Conservation (phyloP, 2,113 vertebrate genomes). For the Monopterus albus region DNA sequence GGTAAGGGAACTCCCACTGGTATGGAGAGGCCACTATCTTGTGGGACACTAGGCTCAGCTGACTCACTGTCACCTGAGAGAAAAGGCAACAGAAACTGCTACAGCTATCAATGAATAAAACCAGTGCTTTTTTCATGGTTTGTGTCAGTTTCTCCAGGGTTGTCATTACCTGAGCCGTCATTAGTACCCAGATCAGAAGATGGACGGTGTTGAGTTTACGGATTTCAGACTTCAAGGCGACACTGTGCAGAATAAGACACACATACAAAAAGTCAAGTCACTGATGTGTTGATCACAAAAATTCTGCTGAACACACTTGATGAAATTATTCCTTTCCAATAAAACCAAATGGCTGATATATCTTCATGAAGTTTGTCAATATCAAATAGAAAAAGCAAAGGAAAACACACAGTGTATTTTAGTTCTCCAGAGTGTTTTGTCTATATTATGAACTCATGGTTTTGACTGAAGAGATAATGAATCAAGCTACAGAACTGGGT, state of each 20-base stretch:
- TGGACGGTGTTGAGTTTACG: conserved; percentile 95
- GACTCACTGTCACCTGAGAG: conserved; percentile 88
- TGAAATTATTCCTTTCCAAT: too few relatives aligned
- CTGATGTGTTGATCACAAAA: neutral
- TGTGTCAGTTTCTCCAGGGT: neutral
- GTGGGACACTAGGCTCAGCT: conserved; percentile 90
- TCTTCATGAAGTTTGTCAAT: too few relatives aligned
- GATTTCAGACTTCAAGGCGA: conserved; percentile 94
- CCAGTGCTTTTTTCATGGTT: neutral
- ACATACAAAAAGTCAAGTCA: neutral
- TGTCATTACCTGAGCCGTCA: conserved; percentile 88
- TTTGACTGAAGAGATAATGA: too few relatives aligned
- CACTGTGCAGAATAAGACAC: conserved; percentile 75
- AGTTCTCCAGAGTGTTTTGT: too few relatives aligned
- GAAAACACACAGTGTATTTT: too few relatives aligned
- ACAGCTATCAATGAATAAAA: neutral
- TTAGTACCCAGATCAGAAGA: conserved; percentile 88
- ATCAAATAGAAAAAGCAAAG: too few relatives aligned
- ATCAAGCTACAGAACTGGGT: too few relatives aligned
- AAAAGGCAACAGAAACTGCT: neutral
- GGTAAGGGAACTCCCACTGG: conserved; percentile 96
- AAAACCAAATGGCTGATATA: too few relatives aligned
- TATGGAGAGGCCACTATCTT: conserved; percentile 93
- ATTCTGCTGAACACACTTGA: too few relatives aligned
- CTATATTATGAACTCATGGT: too few relatives aligned